Conservation (phyloP, 2,797 vertebrate species). For the Ispidina lecontei region DNA sequence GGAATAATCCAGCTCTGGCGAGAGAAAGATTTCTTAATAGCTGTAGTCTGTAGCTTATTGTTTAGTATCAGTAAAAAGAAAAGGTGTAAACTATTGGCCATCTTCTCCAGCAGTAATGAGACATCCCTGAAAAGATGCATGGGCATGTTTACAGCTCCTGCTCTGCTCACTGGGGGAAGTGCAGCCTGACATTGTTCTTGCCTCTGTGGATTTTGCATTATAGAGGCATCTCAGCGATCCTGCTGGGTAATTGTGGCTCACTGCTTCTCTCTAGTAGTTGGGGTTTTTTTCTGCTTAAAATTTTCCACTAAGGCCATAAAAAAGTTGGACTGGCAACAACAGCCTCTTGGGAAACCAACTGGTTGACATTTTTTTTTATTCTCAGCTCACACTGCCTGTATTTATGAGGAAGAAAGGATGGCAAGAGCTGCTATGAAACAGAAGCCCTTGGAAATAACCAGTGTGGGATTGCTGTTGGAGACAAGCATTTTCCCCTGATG, state of each 20-base stretch:
- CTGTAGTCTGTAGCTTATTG: background rate
- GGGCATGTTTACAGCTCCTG: background rate
- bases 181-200: background rate
- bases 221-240: background rate
- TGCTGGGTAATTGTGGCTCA: background rate
- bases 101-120: background rate
- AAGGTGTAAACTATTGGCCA: background rate
- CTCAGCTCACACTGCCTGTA: rapidly evolving
- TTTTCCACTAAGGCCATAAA: background rate
- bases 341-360: background rate
- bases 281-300: background rate
- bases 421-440: background rate
- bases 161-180: background rate
- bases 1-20: background rate
- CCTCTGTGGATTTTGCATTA: background rate
- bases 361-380: background rate
- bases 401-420: background rate
- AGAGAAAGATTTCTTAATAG: background rate
- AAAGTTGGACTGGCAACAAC: background rate
- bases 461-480: background rate
- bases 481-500: background rate
- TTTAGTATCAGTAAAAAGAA: background rate
- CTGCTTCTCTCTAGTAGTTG: background rate
- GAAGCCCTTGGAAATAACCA: background rate
- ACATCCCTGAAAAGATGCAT: background rate